These are phyloP conservation scores for Macrotus californicus DNA, from an alignment of 2,113 vertebrate species.

Conservation along the genomic window DNA sequence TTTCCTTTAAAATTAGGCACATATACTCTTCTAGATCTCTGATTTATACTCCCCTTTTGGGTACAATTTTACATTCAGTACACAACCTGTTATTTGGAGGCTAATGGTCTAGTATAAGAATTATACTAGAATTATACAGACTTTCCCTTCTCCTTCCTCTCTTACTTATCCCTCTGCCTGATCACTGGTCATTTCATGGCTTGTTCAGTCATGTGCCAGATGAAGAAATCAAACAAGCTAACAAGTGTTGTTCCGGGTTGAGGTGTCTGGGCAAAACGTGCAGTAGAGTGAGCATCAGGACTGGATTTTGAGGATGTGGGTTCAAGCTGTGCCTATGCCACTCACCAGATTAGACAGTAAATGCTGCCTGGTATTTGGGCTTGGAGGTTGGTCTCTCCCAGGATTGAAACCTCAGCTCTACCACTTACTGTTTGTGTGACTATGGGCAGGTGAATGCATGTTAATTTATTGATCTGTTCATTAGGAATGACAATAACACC, in stretches of 20 bases:
- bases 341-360: not conserved
- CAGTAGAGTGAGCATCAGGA: not conserved
- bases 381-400: not conserved
- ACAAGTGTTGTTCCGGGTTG: not conserved
- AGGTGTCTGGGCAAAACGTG: not conserved
- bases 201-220: not conserved
- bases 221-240: not conserved
- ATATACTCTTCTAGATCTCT: not conserved
- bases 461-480: not conserved
- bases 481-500: not conserved
- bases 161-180: not conserved
- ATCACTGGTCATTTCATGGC: not conserved
- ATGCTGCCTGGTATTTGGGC: too few species aligned
- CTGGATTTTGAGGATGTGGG: not conserved
- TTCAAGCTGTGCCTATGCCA: not conserved
- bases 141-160: not conserved
- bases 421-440: not conserved
- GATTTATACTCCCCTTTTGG: not conserved
- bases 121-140: not conserved
- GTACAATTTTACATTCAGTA: not conserved
- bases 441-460: not conserved
- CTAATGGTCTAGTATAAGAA: not conserved
- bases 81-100: not conserved
- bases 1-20: not conserved
- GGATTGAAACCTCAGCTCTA: not conserved